These are phyloP conservation scores for Fopius arisanus DNA, from an alignment of 1,140 invertebrate genomes.

Conservation along the genomic window DNA sequence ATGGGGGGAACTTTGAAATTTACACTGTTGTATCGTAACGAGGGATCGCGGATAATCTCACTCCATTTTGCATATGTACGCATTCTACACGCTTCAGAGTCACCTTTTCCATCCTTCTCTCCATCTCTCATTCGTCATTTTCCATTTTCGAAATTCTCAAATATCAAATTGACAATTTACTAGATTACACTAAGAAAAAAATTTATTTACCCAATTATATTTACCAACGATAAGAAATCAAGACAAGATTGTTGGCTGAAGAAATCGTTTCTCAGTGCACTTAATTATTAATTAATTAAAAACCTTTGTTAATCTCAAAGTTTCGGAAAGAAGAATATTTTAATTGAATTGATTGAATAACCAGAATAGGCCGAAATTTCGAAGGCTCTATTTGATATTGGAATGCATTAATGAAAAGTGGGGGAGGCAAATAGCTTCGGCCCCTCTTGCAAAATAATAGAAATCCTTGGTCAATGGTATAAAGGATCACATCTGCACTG, in stretches of 20 bases:
- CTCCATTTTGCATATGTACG: constrained; percentile 28
- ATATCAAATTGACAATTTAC: too few species aligned
- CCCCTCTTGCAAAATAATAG: constrained; percentile 31
- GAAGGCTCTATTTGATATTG: constrained; percentile 9
- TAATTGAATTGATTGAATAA: too few species aligned
- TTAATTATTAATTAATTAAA: too few species aligned
- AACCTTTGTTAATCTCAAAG: too few species aligned
- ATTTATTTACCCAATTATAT: too few species aligned
- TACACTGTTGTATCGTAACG: background rate
- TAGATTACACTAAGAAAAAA: too few species aligned
- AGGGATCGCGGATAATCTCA: constrained; percentile 25
- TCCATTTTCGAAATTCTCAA: constrained; percentile 6
- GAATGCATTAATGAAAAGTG: constrained; percentile 29
- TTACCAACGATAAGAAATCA: too few species aligned
- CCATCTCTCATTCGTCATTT: background rate
- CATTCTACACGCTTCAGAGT: constrained; percentile 27
- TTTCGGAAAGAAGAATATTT: too few species aligned
- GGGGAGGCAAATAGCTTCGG: constrained; percentile 14
- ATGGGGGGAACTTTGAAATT: background rate
- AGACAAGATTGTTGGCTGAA: too few species aligned
- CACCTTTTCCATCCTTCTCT: background rate
- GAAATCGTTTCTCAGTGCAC: too few species aligned
- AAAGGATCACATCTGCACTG: constrained; percentile 32
- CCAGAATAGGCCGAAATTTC: constrained; percentile 5
- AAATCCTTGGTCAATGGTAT: constrained; percentile 8